Evolutionary conservation across 2,888 invertebrate species (phyloP).

Genomic region (Magallana nippona): DNA sequence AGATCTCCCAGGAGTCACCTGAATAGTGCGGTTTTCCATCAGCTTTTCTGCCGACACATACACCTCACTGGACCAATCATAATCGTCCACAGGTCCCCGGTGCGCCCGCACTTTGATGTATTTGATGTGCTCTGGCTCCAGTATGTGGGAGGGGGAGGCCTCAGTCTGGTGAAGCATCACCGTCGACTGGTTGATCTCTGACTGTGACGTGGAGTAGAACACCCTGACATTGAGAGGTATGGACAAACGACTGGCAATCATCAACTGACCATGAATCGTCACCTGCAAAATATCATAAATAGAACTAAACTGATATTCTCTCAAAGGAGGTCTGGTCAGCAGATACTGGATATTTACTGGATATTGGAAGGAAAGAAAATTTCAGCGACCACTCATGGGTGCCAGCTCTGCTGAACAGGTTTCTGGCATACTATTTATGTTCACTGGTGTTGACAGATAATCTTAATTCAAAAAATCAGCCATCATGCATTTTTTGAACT

Average conservation of each 20-base stretch:
- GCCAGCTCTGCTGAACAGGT: too few relatives aligned
- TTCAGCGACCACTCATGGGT: too few relatives aligned
- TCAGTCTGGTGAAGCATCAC: constrained; percentile 61
- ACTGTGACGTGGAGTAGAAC: constrained; percentile 45
- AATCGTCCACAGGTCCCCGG: constrained; percentile 48
- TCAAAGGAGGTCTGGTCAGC: too few relatives aligned
- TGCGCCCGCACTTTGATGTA: constrained; percentile 73
- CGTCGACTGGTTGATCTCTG: constrained; percentile 50
- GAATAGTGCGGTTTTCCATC: constrained; percentile 74
- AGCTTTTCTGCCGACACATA: constrained; percentile 79
- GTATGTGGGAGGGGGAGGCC: constrained; percentile 68
- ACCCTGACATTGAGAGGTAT: constrained; percentile 76
- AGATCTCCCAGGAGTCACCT: constrained; percentile 61
- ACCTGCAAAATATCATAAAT: constrained; percentile 63
- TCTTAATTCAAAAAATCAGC: neutral
- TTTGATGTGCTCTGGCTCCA: constrained; percentile 64
- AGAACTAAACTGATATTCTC: too few relatives aligned
- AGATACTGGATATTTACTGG: too few relatives aligned
- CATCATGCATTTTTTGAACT: neutral
- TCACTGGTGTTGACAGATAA: neutral
- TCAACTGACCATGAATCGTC: constrained; percentile 85
- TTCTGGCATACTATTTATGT: too few relatives aligned
- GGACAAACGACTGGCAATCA: constrained; percentile 83
- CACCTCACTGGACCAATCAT: constrained; percentile 77
- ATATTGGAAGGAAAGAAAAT: too few relatives aligned